Evolutionary conservation across 2,888 invertebrate species (phyloP), one percentile per base, ranked within the genome.

Genomic region (Hetaerina titia): DNA sequence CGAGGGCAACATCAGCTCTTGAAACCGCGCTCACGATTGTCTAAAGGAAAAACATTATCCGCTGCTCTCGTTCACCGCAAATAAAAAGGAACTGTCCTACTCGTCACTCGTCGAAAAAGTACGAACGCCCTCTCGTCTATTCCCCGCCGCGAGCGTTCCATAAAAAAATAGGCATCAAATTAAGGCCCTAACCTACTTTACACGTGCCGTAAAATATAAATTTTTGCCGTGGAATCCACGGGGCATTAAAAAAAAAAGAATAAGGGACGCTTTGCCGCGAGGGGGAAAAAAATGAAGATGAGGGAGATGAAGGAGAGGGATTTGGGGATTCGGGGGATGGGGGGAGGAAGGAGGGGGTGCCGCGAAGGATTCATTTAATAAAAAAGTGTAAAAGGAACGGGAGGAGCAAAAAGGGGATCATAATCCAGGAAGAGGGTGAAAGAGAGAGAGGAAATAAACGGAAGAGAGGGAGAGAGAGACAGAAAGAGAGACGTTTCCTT

Each of bases 131-230:
- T 81, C 13, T 81, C 81, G 31, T 81, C 81, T 13, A 69, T n/a
- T 31, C 81, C 25, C 4, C 13, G 25, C 25, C 31, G 11, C 31
- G 81, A 81, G 11, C 6, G 19, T 81, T 81, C 25, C 81, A 81
- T 31, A 11, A 81, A 81, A 81, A 9, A 31, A 31, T 25, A 31
- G 81, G 81, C 81, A 81, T 31, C 81, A 69, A 92, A 92, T 74
- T 64, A 90, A 90, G 90, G 90, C 90, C 90, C 64, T 90, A 90
- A 90, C 92, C 92, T 92, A 92, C 69, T 92, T 92, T 64, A 56
- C 92, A 92, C 81, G 81, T 13, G 45, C 64, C 56, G 64, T 56
- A 69, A 92, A 89, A 92, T 92, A 92, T 64, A 22, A 45, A 64
- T 45, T 45, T 64, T 90, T 90, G 17, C 17, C 69, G 45, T n/a